phyloP scores from a whole-genome alignment of 92 coral and sea anemone species.

The Palythoa grandiflora region DNA sequence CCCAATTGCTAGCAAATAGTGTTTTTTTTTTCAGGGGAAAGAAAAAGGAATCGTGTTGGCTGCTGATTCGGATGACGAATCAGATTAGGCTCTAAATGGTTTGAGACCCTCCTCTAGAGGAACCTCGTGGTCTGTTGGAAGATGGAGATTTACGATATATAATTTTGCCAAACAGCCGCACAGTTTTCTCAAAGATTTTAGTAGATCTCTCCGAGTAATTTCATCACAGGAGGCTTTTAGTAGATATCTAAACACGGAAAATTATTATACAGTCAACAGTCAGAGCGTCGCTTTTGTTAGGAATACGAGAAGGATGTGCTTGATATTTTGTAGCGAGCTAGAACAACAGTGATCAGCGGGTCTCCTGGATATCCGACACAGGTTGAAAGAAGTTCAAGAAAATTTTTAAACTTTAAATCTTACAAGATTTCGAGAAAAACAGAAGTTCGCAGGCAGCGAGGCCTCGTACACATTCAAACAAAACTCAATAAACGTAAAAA shows the following conservation, averaged over 20 bases:
- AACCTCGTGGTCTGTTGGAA: not conserved
- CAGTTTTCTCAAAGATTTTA: not conserved
- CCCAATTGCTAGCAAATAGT: not conserved
- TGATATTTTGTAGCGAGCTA: not conserved
- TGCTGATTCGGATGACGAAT: constrained; percentile 93
- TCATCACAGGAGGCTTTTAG: not conserved
- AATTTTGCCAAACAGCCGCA: not conserved
- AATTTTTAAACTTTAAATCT: too few relatives aligned
- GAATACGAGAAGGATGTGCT: not conserved
- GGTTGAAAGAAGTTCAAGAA: too few relatives aligned
- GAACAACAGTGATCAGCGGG: not conserved
- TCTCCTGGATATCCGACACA: not conserved
- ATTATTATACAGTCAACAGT: not conserved
- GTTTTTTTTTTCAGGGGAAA: constrained; percentile 22
- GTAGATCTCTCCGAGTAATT: not conserved
- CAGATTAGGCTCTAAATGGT: constrained; percentile 47
- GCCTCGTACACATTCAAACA: too few relatives aligned
- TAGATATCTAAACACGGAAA: not conserved
- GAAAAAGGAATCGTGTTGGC: constrained; percentile 81
- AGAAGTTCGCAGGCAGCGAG: too few relatives aligned
- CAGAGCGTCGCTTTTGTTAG: not conserved
- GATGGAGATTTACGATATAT: not conserved
- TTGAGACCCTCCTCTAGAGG: too few relatives aligned
- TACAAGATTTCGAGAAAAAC: too few relatives aligned
- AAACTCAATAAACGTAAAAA: too few relatives aligned